Evolutionary conservation across 2,888 invertebrate species (phyloP), one percentile per base, ranked within the genome.

Genomic region (Cataglyphis livida): DNA sequence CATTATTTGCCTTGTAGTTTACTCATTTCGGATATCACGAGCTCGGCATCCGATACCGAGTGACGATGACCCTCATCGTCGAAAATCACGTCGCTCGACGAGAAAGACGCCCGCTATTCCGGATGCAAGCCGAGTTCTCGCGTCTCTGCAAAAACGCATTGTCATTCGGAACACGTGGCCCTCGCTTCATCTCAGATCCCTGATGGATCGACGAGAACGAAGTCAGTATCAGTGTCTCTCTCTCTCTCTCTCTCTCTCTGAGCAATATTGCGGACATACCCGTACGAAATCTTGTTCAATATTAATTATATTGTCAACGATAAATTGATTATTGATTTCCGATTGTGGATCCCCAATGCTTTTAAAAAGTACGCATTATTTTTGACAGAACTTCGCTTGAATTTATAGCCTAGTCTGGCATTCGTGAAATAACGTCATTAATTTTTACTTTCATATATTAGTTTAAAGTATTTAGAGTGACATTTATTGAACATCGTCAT

Each of bases 121-220:
- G 75, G 57, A 88, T 86, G 88, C 88, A 81, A 87, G 83, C 75
- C 74, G 44, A 59, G 62, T 61, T 61, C 51, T 54, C 83, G 57
- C 59, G 25, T 25, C 44, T 83, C 75, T 79, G 87, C 66, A 84
- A 84, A 86, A 87, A 81, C 79, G 25, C 82, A 88, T 88, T 86
- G 84, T 81, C 75, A 88, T 79, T 86, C 87, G 51, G 81, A 79
- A 83, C 73, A 74, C 81, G 35, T 65, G 48, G 59, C 18, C 66
- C 32, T 32, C n/a, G 54, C 44, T 59, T 83, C 82, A 88, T 84
- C 86, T 54, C 84, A 64, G 61, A 83, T 84, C 75, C 54, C 70
- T 64, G 81, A 54, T 64, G 85, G 85, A 89, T 89, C 88, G 88
- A 88, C 89, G 54, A 62, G 61, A 81, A 76, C 48, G 2, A 51